Base-by-base conservation (phyloP, 2,888 invertebrate species). In the Morpho achilles region DNA sequence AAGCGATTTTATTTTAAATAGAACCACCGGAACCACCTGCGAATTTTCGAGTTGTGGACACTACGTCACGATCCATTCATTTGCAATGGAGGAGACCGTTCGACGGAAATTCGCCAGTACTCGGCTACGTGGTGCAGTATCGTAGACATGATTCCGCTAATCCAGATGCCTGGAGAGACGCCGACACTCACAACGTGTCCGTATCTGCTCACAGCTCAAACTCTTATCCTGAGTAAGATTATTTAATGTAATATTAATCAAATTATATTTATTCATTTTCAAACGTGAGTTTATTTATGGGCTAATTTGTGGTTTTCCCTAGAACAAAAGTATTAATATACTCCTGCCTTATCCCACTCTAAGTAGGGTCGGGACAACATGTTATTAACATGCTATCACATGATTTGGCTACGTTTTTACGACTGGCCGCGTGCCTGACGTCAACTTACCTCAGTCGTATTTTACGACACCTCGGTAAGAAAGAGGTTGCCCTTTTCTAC, bases 21-120 rank as follows among this genome's bases (percentile, higher is more conserved):
- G 96, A 96, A 72, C 93, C 95, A 16, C 96, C 96, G 0, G 96
- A 95, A 81, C 93, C 94, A 22, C 94, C 94, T 23, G 91, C 92
- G 23, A 92, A 93, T 68, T 87, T 95, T 56, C 92, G 93, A 69
- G 92, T 94, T 8, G 78, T 94, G 57, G 94, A 94, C 74, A 91
- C 94, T 32, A 92, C 93, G 0, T 94, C 94, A 2, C 85, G 94
- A 59, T 92, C 93, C 23, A 93, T 94, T 44, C 80, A 84, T 2
- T 71, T 90, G 7, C 87, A 95, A 53, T 96, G 96, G 96, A 92
- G 93, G 53, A 89, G 94, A 60, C 94, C 95, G 1, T 95, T 95
- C 73, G 95, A 95, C 69, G 96, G 96, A 3, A 96, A 96, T 79
- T 95, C 95, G 45, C 96, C 95, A 0, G 94, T 96, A 23, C 85